Evolutionary conservation across 35 echinoderm and acorn worm genomes (phyloP), one percentile per base, ranked within the genome.

Genomic region (Chiridota heheva): DNA sequence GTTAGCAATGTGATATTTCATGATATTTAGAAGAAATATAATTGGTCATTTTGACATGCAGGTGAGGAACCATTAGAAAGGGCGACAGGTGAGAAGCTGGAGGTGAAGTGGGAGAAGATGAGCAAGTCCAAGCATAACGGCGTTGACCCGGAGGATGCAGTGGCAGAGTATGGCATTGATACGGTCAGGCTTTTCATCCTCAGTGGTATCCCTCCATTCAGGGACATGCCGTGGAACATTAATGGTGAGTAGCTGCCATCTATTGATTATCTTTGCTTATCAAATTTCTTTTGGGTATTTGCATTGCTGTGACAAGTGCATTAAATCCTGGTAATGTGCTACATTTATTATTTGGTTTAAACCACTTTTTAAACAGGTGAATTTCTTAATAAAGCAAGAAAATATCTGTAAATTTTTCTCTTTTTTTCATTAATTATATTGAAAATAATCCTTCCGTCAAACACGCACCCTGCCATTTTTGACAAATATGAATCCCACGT

Each of bases 111-210:
- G 84, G 95, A 98, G 40, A 98, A 98, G 76, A 98, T 98, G 95
- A 98, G 95, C 33, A 98, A 98, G 63, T 98, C 95, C 43, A 98
- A 98, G 51, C 74, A 98, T 28, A 98, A 98, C 70, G 95, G 95
- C 8, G 89, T 98, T 3, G 89, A 98, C 36, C 95, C 95, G 4
- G 87, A 92, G 40, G 86, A 87, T 0, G 61, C 80, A 7, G 57
- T 91, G 10, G 81, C 64, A 5, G 45, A 87, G 56, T 92, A 85
- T 65, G 95, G 95, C 1, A 53, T 84, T 17, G 95, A 98, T 77
- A 91, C 95, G 0, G 84, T 91, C 7, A 71, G 95, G 41, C 73
- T 98, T 0, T 88, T 88, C 40, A 91, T 98, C 32, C 84, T 98
- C 46, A 98, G 85, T 85, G 89, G 89, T 26, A 88, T 98, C 57